Conservation (phyloP, 2,113 vertebrate species). For the western clawed frog (Xenopus tropicalis) region UCB_Xtro_10.0 CM004445.2:140480501-140481000, state of each 20-base stretch:
- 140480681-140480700: too few relatives aligned
- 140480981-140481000: slow-evolving; percentile 94
- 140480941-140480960: neutral
- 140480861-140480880: slow-evolving; percentile 93
- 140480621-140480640: too few relatives aligned
- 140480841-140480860: slow-evolving; percentile 93
- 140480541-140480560: too few relatives aligned
- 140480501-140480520: too few relatives aligned
- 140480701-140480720: rapidly evolving
- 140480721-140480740: slow-evolving; percentile 94
- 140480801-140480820: slow-evolving; percentile 86
- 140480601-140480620: too few relatives aligned
- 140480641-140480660: too few relatives aligned
- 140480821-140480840: slow-evolving; percentile 88
- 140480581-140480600: too few relatives aligned
- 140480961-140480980: slow-evolving; percentile 72
- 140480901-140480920: neutral
- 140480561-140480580: too few relatives aligned
- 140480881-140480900: slow-evolving; percentile 65
- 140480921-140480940: neutral
- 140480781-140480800: slow-evolving; percentile 87
- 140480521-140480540: too few relatives aligned
- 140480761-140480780: slow-evolving; percentile 98
- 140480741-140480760: slow-evolving; percentile 90
- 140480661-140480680: too few relatives aligned